Conservation (phyloP, 2,113 vertebrate genomes). For the Caranx melampygus region DNA sequence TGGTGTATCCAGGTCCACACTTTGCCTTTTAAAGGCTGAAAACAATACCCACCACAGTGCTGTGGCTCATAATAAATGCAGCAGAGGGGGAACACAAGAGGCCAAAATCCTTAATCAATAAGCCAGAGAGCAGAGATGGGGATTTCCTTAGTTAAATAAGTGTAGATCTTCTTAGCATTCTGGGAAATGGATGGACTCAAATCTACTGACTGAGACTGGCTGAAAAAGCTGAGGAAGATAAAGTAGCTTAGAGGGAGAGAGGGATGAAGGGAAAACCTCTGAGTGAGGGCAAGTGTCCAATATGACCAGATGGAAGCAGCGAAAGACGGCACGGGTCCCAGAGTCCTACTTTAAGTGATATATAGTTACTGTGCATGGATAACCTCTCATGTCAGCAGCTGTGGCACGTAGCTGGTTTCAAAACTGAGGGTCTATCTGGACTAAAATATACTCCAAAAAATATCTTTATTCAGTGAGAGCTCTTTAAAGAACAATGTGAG, state of each 20-base stretch:
- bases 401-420: neutral
- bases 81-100: slow-evolving; percentile 8
- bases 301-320: neutral
- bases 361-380: neutral
- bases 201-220: slow-evolving; percentile 25
- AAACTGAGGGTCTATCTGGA: neutral
- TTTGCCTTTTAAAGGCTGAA: no score
- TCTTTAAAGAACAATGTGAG: neutral
- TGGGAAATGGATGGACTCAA: slow-evolving; percentile 33
- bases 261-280: neutral
- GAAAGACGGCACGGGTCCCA: neutral
- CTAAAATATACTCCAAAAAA: neutral
- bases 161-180: slow-evolving; percentile 36
- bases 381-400: neutral
- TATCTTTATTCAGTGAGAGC: neutral
- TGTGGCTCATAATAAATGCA: neutral
- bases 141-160: slow-evolving; percentile 66
- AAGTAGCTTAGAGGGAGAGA: slow-evolving; percentile 21
- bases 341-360: slow-evolving; percentile 1
- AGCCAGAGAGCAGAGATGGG: slow-evolving; percentile 44
- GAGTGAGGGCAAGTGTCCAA: neutral
- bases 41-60: no score
- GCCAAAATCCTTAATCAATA: slow-evolving; percentile 46
- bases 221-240: neutral
- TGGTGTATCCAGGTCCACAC: no score